Conservation (phyloP, 2,113 vertebrate genomes). For the Crocuta crocuta region DNA sequence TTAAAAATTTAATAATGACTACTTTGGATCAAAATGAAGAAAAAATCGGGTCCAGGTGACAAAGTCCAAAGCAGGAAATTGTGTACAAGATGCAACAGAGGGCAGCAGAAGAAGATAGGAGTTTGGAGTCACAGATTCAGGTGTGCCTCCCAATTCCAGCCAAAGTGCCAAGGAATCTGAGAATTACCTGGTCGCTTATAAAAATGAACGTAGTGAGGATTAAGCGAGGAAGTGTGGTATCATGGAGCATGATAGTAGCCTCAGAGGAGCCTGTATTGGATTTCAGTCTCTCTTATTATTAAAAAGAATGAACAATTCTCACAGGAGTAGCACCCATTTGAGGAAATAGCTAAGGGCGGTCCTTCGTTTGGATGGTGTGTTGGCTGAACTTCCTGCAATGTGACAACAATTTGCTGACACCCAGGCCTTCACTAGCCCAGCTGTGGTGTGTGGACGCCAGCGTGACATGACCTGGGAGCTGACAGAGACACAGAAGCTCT, state of each 20-base stretch:
- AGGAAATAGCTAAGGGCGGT: background rate
- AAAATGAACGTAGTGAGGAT: background rate
- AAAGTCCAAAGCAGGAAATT: background rate
- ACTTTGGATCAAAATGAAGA: background rate
- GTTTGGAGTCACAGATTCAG: background rate
- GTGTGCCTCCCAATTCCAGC: background rate
- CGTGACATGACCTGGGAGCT: background rate
- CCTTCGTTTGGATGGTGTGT: background rate
- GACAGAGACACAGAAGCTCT: background rate
- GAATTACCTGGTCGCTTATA: background rate
- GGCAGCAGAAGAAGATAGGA: background rate
- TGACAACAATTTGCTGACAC: background rate
- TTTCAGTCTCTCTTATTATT: background rate
- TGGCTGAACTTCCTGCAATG: background rate
- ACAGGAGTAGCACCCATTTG: background rate
- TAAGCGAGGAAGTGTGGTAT: background rate
- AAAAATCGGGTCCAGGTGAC: background rate
- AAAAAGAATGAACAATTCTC: background rate
- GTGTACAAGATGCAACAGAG: accelerated
- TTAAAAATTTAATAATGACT: background rate
- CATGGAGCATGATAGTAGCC: too few relatives aligned
- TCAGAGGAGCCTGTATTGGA: background rate
- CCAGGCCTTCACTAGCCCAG: accelerated
- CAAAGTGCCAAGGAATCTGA: too few relatives aligned
- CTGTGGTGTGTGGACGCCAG: too few relatives aligned